Evolutionary conservation across 2,888 invertebrate species (phyloP).

Genomic region (Sarcophaga carnaria): DNA sequence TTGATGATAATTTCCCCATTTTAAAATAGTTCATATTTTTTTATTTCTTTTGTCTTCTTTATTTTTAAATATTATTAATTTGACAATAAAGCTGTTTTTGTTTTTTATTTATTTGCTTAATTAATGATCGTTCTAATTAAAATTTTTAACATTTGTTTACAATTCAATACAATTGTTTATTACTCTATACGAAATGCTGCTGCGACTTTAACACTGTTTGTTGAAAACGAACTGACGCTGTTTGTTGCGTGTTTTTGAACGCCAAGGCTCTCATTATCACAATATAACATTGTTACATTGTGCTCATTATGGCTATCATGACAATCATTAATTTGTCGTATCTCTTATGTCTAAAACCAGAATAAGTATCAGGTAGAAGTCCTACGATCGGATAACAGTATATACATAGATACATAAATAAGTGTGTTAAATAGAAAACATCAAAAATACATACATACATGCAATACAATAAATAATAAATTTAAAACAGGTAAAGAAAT

Average conservation of each 20-base stretch:
- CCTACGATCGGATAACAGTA: too few species aligned
- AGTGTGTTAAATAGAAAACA: too few species aligned
- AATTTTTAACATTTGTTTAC: conserved; percentile 27
- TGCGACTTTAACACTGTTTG: neutral
- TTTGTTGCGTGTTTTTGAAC: conserved; percentile 28
- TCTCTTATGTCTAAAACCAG: too few species aligned
- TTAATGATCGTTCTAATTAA: conserved; percentile 19
- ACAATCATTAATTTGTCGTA: too few species aligned
- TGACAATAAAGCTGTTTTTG: neutral
- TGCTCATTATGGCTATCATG: too few species aligned
- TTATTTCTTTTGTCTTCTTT: neutral
- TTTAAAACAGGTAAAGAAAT: too few species aligned
- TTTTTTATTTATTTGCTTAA: conserved; percentile 45
- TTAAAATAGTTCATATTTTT: neutral
- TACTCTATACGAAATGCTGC: conserved; percentile 4
- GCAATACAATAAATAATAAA: too few species aligned
- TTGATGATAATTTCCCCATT: conserved; percentile 47
- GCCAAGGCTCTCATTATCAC: neutral
- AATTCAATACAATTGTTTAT: conserved; percentile 37
- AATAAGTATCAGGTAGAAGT: too few species aligned
- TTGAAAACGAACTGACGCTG: conserved; percentile 21
- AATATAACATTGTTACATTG: too few species aligned
- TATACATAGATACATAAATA: too few species aligned
- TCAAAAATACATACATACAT: too few species aligned
- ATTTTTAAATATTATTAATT: neutral